Conservation (phyloP, 2,888 invertebrate species). For the Lasius fuliginosus region DNA sequence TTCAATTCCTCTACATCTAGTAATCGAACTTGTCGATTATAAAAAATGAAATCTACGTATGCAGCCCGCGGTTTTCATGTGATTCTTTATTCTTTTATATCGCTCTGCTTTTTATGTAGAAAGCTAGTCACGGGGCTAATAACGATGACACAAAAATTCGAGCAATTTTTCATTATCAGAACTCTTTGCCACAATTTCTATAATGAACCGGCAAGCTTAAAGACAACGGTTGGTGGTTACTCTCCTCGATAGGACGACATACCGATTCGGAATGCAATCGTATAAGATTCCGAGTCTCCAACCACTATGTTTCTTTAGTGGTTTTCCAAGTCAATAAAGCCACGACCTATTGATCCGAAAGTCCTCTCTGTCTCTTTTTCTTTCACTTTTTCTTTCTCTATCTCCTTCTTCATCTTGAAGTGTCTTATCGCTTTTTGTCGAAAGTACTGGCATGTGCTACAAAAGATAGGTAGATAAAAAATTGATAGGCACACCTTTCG, state of each 20-base stretch:
- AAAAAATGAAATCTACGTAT: background rate
- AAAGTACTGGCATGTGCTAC: slow-evolving; percentile 42
- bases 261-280: slow-evolving; percentile 48
- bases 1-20: background rate
- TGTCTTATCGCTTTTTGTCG: slow-evolving; percentile 43
- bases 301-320: slow-evolving; percentile 66
- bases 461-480: slow-evolving; percentile 39
- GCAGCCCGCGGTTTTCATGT: background rate
- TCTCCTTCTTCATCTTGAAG: slow-evolving; percentile 30
- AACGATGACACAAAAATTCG: slow-evolving; percentile 1
- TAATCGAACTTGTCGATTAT: background rate
- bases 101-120: background rate
- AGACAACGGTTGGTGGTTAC: background rate
- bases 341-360: slow-evolving; percentile 72
- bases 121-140: background rate
- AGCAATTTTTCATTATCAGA: slow-evolving; percentile 4
- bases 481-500: slow-evolving; percentile 57
- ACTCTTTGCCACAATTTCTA: background rate
- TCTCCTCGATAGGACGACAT: background rate
- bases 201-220: background rate
- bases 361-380: slow-evolving; percentile 46
- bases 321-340: slow-evolving; percentile 74
- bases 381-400: slow-evolving; percentile 27
- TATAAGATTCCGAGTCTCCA: slow-evolving; percentile 38
- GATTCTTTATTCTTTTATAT: background rate